Evolutionary conservation across 2,888 invertebrate genomes (phyloP).

Genomic region (Crossocerus cetratus): DNA sequence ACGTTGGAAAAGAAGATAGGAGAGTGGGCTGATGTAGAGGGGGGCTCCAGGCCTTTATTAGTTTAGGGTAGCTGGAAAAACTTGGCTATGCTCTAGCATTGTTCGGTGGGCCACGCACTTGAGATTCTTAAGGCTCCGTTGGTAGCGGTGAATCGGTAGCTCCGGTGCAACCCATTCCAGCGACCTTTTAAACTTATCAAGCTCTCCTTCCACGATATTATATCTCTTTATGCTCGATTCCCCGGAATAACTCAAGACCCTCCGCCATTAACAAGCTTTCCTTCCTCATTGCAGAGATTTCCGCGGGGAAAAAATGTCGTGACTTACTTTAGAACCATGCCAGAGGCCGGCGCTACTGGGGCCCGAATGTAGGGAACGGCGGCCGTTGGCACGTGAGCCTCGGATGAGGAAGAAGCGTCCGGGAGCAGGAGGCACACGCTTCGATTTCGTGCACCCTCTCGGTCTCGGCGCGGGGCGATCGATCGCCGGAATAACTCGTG

Average conservation of each 20-base stretch:
- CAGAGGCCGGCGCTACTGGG: slow-evolving; percentile 10
- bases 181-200: no score
- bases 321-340: slow-evolving; percentile 51
- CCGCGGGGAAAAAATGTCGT: background rate
- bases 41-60: slow-evolving; percentile 56
- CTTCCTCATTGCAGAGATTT: no score
- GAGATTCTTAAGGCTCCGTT: slow-evolving; percentile 15
- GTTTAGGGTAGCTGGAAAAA: slow-evolving; percentile 63
- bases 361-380: no score
- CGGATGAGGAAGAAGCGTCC: background rate
- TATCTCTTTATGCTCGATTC: no score
- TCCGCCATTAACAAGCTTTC: no score
- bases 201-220: no score
- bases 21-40: slow-evolving; percentile 30
- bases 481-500: slow-evolving; percentile 52
- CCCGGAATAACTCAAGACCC: no score
- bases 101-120: slow-evolving; percentile 22
- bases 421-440: slow-evolving; percentile 13
- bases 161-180: no score
- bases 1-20: slow-evolving; percentile 37
- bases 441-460: slow-evolving; percentile 48
- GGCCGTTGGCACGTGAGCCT: no score
- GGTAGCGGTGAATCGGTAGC: no score
- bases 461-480: slow-evolving; percentile 46
- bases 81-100: slow-evolving; percentile 35